These are phyloP conservation scores for Avahi laniger DNA, from an alignment of 2,797 vertebrate species.

Conservation along the genomic window DNA sequence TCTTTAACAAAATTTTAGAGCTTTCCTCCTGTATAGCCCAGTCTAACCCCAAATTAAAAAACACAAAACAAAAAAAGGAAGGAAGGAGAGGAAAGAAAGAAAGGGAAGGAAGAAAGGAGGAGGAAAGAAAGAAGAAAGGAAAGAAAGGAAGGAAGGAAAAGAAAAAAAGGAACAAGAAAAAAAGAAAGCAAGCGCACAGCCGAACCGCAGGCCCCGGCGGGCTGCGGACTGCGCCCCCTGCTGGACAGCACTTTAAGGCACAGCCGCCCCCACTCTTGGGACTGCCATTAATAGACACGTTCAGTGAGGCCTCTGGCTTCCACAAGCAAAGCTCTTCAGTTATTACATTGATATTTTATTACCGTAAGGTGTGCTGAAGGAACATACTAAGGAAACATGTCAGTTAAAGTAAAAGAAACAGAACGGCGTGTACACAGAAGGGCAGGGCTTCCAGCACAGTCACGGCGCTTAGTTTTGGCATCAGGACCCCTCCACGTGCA, in stretches of 20 bases:
- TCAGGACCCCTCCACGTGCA: no score
- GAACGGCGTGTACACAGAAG: background rate
- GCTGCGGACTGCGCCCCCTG: background rate
- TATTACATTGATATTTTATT: accelerated
- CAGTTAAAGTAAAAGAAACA: background rate
- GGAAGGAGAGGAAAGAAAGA: background rate
- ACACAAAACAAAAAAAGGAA: background rate
- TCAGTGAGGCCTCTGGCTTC: background rate
- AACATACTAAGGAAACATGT: accelerated
- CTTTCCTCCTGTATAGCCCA: background rate
- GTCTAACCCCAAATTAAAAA: background rate
- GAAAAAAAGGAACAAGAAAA: no score
- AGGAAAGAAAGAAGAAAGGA: no score
- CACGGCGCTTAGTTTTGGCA: accelerated
- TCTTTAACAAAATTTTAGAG: background rate
- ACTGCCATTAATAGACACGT: background rate
- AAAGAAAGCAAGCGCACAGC: no score
- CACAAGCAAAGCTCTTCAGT: background rate
- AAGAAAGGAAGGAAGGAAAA: no score
- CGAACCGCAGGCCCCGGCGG: no score
- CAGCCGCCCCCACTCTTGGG: background rate
- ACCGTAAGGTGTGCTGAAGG: background rate
- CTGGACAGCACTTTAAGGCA: constrained; percentile 53
- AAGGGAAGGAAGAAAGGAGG: background rate
- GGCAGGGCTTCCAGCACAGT: no score